Evolutionary conservation across 2,797 vertebrate genomes (phyloP), one percentile per base, ranked within the genome.

Genomic region (Bryconaethiops microstoma): DNA sequence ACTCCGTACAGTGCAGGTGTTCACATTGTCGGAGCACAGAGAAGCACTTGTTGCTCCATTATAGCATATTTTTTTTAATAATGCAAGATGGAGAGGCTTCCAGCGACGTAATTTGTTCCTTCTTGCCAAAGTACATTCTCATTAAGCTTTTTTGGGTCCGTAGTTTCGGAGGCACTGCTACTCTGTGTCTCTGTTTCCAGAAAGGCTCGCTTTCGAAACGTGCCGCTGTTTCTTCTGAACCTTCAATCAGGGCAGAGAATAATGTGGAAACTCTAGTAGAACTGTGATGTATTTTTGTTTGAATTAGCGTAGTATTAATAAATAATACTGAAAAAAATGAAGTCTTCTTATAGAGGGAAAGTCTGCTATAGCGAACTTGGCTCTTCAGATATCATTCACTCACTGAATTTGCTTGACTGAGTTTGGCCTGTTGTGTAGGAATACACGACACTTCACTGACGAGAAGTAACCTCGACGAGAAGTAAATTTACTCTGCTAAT

Each of bases 61-160:
- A 89, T 76, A 83, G 72, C 91, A 92, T 92, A 91, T 29, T 29
- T 93, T 93, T 92, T 91, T 93, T 93, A 93, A 94, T 93, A 91
- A 94, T 93, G 88, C 87, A 89, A 89, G 89, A 91, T 84, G 81
- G 87, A 92, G 89, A 78, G 39, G 88, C 87, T 92, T 89, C 76
- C 89, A 90, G 63, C 88, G 91, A 85, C 88, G 91, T 91, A 83
- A 92, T 90, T 92, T 69, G 78, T 90, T 84, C 89, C 91, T 92
- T 92, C 89, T 90, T 91, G 89, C 92, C 89, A 89, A 91, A 87
- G 90, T 90, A 90, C 92, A 92, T 94, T 94, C 93, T 40, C 93
- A 94, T 95, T 93, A 93, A 93, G 92, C 92, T 21, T 90, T 92
- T 90, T 91, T 88, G 91, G 89, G 92, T 91, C 88, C 84, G 81